These are phyloP conservation scores for Aegotheles bennettii DNA, from an alignment of 2,113 vertebrate genomes.

Conservation along the genomic window DNA sequence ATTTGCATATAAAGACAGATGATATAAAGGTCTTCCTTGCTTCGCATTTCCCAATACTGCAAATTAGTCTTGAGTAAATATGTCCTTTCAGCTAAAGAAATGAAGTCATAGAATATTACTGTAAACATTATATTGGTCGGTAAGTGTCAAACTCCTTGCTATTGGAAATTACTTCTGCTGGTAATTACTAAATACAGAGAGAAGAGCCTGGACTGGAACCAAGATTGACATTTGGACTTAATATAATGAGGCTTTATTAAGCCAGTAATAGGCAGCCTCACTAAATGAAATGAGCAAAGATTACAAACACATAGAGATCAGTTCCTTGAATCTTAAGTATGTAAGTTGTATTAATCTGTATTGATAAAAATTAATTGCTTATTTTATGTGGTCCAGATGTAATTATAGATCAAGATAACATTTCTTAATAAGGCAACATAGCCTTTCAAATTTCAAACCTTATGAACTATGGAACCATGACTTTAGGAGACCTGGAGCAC, in stretches of 20 bases:
- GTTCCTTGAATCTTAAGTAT: conserved; percentile 54
- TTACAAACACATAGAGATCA: conserved; percentile 60
- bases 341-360: conserved; percentile 57
- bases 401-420: conserved; percentile 49
- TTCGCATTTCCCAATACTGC: not conserved
- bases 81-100: not conserved
- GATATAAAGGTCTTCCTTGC: not conserved
- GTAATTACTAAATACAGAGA: conserved; percentile 8
- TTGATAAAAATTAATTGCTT: conserved; percentile 63
- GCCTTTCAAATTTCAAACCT: not conserved
- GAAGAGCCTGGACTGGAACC: conserved; percentile 20
- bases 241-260: conserved; percentile 62
- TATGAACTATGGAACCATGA: not conserved
- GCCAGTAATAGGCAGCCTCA: conserved; percentile 37
- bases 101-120: not conserved
- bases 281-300: conserved; percentile 60
- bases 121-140: conserved; percentile 1
- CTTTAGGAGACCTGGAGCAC: not conserved
- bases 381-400: conserved; percentile 35
- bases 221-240: conserved; percentile 40
- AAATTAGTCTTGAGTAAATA: not conserved
- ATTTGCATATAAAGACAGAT: not conserved
- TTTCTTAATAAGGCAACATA: not conserved
- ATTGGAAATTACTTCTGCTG: conserved; percentile 1
- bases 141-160: not conserved